Evolutionary conservation across 2,888 invertebrate genomes (phyloP).

Genomic region (Agriopis leucophaearia): DNA sequence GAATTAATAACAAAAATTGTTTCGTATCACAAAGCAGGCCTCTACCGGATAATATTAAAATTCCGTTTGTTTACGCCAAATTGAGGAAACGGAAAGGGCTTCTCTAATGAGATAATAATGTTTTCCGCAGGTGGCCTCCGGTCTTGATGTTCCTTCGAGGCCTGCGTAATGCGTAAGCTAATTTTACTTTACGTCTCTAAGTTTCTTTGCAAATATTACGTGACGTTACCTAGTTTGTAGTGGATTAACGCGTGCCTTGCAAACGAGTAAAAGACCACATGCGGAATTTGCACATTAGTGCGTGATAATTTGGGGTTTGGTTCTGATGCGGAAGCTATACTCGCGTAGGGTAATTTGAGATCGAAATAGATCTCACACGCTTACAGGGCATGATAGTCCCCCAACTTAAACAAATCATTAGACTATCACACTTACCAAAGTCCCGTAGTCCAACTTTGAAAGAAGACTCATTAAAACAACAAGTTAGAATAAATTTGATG

Average conservation of each 20-base stretch:
- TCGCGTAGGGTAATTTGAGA: too few relatives aligned
- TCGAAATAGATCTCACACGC: too few relatives aligned
- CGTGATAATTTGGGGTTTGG: too few relatives aligned
- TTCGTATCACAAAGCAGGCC: slow-evolving; percentile 59
- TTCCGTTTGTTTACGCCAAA: slow-evolving; percentile 73
- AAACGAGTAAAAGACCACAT: neutral
- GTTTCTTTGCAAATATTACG: slow-evolving; percentile 16
- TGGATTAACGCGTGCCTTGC: neutral
- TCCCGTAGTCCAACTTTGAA: too few relatives aligned
- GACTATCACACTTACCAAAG: too few relatives aligned
- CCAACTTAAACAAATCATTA: too few relatives aligned
- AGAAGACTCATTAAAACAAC: too few relatives aligned
- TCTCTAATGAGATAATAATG: slow-evolving; percentile 78
- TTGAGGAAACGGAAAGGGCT: slow-evolving; percentile 71
- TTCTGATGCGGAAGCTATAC: too few relatives aligned
- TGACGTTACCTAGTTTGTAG: neutral
- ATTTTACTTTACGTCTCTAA: slow-evolving; percentile 29
- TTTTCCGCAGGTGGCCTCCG: slow-evolving; percentile 49
- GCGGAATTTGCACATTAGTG: neutral
- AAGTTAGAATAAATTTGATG: too few relatives aligned
- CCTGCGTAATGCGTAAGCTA: slow-evolving; percentile 34
- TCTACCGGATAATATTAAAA: slow-evolving; percentile 69
- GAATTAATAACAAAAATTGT: slow-evolving; percentile 58
- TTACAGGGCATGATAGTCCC: too few relatives aligned
- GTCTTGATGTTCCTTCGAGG: slow-evolving; percentile 34